Conservation (phyloP, 23 tunicate genomes). For the Oikopleura dioica region DNA sequence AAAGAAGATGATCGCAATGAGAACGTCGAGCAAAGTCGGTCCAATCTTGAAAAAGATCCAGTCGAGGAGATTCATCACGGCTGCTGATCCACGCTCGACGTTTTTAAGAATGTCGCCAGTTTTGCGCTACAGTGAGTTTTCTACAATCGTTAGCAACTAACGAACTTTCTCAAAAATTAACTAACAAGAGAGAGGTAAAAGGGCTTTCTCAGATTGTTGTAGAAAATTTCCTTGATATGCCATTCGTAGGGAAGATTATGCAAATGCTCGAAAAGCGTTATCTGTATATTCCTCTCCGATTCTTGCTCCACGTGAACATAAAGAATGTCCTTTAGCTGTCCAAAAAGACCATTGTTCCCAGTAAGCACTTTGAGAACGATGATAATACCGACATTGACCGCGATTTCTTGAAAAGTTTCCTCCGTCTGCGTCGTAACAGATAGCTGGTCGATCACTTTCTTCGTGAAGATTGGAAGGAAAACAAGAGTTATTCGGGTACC, state of each 20-base stretch:
- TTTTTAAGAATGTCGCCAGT: constrained; percentile 84
- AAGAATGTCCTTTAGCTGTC: background rate
- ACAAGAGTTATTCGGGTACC: background rate
- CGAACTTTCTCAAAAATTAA: too few species aligned
- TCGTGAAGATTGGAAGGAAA: background rate
- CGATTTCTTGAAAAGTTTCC: background rate
- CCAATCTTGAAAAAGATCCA: constrained; percentile 58
- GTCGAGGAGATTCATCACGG: constrained; percentile 62
- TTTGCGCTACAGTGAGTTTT: too few species aligned
- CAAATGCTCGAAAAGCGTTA: constrained; percentile 38
- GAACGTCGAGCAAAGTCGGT: constrained; percentile 65
- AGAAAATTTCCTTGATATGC: constrained; percentile 74
- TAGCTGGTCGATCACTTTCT: background rate
- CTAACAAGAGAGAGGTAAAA: too few species aligned
- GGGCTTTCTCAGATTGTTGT: too few species aligned
- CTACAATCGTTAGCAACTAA: too few species aligned
- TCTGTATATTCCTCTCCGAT: constrained; percentile 11
- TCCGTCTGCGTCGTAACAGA: background rate
- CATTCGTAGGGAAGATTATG: constrained; percentile 74
- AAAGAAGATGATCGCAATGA: constrained; percentile 76
- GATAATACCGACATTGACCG: background rate
- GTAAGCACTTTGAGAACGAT: background rate
- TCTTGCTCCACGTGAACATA: background rate
- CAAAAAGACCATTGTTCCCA: background rate
- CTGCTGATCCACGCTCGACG: constrained; percentile 68